A percentile compares a stretch with the other conserved stretches of the same genome.
phyloP scores from a whole-genome alignment of 2,888 invertebrate genomes.

The Siphlonurus alternatus region DNA sequence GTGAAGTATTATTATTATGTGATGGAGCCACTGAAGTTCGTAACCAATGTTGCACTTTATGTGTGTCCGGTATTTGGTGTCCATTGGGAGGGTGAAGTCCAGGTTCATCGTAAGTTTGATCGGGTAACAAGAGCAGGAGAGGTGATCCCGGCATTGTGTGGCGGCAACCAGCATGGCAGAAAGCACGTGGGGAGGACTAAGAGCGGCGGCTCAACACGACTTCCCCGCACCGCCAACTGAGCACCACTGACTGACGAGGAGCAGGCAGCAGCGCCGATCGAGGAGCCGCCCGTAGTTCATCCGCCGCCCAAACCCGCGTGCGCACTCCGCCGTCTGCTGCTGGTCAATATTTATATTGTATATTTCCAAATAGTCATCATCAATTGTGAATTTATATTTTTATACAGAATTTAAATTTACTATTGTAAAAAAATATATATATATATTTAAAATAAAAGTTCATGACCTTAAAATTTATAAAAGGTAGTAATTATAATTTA shows the following conservation, averaged over 20 bases:
- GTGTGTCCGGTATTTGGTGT: neutral
- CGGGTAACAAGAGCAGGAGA: conserved; percentile 48
- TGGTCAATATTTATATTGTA: no score
- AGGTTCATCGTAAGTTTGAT: conserved; percentile 58
- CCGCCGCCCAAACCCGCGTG: no score
- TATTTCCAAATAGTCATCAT: no score
- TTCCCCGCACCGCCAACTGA: neutral
- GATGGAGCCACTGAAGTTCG: neutral
- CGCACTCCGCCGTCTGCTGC: no score
- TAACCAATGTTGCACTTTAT: neutral
- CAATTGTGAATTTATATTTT: no score
- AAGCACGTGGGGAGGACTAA: neutral
- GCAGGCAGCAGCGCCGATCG: neutral
- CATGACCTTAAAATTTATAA: no score
- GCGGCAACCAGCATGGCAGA: no score
- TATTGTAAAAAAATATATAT: no score
- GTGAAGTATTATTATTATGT: neutral
- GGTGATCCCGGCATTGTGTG: conserved; percentile 5
- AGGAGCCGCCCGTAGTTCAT: no score
- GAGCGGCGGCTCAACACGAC: neutral
- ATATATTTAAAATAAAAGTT: no score
- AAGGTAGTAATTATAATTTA: no score
- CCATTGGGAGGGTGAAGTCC: conserved; percentile 7
- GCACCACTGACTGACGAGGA: neutral
- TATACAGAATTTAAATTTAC: no score